Base-by-base conservation (phyloP, 2,797 vertebrate genomes). In the Sylvia borin region DNA sequence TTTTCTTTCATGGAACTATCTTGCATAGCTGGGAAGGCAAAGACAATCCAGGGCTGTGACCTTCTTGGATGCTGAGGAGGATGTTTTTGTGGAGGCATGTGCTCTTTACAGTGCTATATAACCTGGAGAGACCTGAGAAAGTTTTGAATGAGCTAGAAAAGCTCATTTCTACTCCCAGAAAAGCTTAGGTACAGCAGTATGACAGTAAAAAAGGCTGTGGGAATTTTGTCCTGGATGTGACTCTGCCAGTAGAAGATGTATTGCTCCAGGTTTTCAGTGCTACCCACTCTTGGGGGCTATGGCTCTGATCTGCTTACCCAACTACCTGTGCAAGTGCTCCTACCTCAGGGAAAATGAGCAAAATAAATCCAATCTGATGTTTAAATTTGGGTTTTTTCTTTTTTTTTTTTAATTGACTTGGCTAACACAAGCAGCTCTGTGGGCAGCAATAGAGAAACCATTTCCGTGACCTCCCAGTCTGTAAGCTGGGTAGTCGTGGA, bases 61-160 rank as follows among this genome's bases (percentile, higher is more conserved):
- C 31, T 70, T 79, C 36, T 51, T 48, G 43, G 27, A 15, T 76
- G 45, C 2, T 31, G 31, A 75, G 38, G 38, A 77, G 6, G 14
- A 75, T 43, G 15, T 53, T 71, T 71, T 54, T 87, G 22, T 45
- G 36, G 12, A 50, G 4, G 0, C 13, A 8, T 73, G 31, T 70
- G 22, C 19, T 20, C n/a, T 77, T 38, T 18, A 13, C 0, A 2
- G 14, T 42, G 9, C 1, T 4, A 2, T 1, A 3, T n/a, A 51
- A 75, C n/a, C 38, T 65, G 32, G 48, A n/a, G 45, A 77, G 38
- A 50, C 19, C 42, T n/a, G 17, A 53, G 43, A 26, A 85, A 50
- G 22, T 73, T 83, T 90, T 67, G 48, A 67, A 61, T 19, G 26
- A 88, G 42, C 16, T 71, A 50, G 16, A 43, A 71, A 71, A 64